Conservation (phyloP, 37 sponge, comb jelly and placozoan species). For the Beroe forskalii region DNA sequence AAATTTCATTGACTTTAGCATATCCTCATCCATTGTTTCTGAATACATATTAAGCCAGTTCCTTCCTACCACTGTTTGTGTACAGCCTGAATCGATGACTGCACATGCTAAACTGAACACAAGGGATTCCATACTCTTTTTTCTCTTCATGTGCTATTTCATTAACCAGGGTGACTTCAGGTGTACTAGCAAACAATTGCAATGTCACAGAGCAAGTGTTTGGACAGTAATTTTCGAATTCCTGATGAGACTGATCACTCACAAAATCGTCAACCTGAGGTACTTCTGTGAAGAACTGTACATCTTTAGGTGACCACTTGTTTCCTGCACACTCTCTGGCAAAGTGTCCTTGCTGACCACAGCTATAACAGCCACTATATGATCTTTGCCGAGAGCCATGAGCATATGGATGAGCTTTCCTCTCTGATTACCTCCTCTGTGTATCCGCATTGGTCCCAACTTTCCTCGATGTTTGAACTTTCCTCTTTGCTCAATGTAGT, state of each 20-base stretch:
- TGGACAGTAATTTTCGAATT: no score
- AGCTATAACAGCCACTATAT: not conserved
- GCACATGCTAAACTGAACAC: not conserved
- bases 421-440: no score
- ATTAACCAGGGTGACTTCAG: not conserved
- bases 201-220: no score
- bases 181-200: not conserved
- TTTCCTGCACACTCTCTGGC: not conserved
- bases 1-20: not conserved
- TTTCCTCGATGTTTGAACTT: not conserved
- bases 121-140: no score
- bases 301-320: no score
- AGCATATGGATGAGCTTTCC: no score
- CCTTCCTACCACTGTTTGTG: not conserved
- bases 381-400: no score
- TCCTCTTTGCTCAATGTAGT: not conserved
- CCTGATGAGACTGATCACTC: no score
- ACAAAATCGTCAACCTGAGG: no score
- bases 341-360: not conserved
- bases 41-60: not conserved
- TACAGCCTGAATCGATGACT: not conserved
- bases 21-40: not conserved
- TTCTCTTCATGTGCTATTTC: no score
- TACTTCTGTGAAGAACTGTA: no score
- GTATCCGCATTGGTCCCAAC: no score